Percentiles rank a stretch among this genome's conserved stretches.
These are phyloP conservation scores for Trachops cirrhosus DNA, from an alignment of 2,797 vertebrate genomes.

Conservation along the genomic window DNA sequence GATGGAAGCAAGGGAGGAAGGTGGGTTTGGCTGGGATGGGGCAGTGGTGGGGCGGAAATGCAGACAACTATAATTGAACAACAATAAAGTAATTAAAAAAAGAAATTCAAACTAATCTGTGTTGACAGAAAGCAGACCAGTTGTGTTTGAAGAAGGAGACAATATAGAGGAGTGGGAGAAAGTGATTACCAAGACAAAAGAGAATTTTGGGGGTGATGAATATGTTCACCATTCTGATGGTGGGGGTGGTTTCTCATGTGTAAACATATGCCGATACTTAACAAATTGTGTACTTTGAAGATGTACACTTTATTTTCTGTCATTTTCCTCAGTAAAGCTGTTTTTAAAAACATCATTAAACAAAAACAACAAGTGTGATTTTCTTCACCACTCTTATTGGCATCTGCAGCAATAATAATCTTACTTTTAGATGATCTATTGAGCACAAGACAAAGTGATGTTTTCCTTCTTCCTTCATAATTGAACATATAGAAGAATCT, in stretches of 20 bases:
- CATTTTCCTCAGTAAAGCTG: not conserved
- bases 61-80: too few relatives aligned
- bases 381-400: not conserved
- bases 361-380: not conserved
- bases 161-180: not conserved
- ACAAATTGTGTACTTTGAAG: not conserved
- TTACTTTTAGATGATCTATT: not conserved
- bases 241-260: not conserved
- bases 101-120: not conserved
- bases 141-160: not conserved
- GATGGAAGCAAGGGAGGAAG: too few relatives aligned
- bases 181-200: not conserved
- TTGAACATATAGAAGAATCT: not conserved
- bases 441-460: not conserved
- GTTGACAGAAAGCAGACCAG: not conserved
- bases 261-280: not conserved
- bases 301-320: not conserved
- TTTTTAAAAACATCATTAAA: not conserved
- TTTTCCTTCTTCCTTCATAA: not conserved
- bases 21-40: too few relatives aligned
- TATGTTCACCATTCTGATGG: not conserved
- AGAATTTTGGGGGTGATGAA: not conserved
- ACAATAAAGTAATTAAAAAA: not conserved
- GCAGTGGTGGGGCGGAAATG: too few relatives aligned
- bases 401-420: not conserved